Base-by-base conservation (phyloP, 2,113 vertebrate genomes). In the Grantiella picta region DNA sequence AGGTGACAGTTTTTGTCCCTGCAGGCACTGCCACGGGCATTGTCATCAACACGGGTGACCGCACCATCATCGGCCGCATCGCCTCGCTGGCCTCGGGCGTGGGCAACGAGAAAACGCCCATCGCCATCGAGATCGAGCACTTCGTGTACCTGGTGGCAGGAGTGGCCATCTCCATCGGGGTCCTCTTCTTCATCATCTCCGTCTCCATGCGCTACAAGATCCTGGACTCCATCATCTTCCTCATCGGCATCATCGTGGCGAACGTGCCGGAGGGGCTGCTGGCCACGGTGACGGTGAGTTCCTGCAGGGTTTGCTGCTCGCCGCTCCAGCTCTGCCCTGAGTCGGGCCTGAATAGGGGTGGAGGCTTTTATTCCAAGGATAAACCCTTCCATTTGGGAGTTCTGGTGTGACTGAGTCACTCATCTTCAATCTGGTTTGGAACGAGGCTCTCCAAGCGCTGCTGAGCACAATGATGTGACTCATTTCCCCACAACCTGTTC, bases 201-300 rank as follows among this genome's bases (percentile, higher is more conserved):
- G 80, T 98, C 18, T 98, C 96, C 21, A 95, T 98, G 98, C 78
- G 92, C 40, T 98, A 98, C 82, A 40, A 77, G 15, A 92, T 98
- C 50, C 94, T 98, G 45, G 97, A 98, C 10, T 97, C 98, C 77
- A 96, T 98, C 96, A 98, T 98, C 95, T 98, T 98, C 72, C 98
- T 98, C 54, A 98, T 98, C 40, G 98, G 98, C 81, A 98, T 98
- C 89, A 98, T 98, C 35, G 98, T 98, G 91, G 98, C 98, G 23
- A 98, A 98, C 1, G 98, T 98, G 86, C 98, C 98, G 0, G 98
- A 98, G 79, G 98, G 98, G 28, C 97, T 98, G 70, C 96, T 98
- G 79, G 98, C 98, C 91, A 98, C 98, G 8, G 98, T 98, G 54
- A 98, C 98, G 12, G 98, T 98, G 96, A 98, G 98, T 92, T 76